Base-by-base conservation (phyloP, 35 echinoderm and acorn worm genomes). In the Eucidaris tribuloides region DNA sequence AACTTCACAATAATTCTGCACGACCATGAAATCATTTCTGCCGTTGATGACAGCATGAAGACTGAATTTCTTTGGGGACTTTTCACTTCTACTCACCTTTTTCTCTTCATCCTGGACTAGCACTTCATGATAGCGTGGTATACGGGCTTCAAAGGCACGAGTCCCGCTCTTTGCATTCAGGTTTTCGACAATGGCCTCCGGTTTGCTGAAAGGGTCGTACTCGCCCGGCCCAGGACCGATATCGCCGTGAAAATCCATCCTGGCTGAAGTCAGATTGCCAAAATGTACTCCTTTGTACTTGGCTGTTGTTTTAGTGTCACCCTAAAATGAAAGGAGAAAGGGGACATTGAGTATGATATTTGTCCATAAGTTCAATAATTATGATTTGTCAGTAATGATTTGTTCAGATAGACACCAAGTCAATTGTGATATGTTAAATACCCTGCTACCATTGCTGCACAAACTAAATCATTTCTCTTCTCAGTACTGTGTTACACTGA, bases 251-350 rank as follows among this genome's bases (percentile, higher is more conserved):
- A 99, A 99, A 61, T 99, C 96, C 96, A 99, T 99, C 61, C 96
- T 63, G 20, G 41, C 7, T 25, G 90, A 82, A 18, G 96, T 90
- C 89, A 92, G 84, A 29, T 61, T 81, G 2, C 96, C 91, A 84
- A 99, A 99, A 82, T 99, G 96, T 11, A 93, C 87, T 35, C 96
- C 96, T 64, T 92, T 93, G 79, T 99, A 99, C 60, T 99, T 99
- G 20, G 68, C 83, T 15, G 96, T 90, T 86, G 96, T 83, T 55
- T 99, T 99, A 22, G 96, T 99, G 22, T 99, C 50, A 42, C 45
- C 46, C 96, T 99, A 79, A 20, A 33, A 38, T 24, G 40, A 24
- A 83, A 81, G 5, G 54, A 76, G 60, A 82, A 70, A 31, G n/a
- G n/a, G n/a, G n/a, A n/a, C n/a, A n/a, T n/a, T n/a, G n/a, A n/a